These are phyloP conservation scores for Tupaia tana DNA, from an alignment of 2,113 vertebrate genomes.

Conservation along the genomic window DNA sequence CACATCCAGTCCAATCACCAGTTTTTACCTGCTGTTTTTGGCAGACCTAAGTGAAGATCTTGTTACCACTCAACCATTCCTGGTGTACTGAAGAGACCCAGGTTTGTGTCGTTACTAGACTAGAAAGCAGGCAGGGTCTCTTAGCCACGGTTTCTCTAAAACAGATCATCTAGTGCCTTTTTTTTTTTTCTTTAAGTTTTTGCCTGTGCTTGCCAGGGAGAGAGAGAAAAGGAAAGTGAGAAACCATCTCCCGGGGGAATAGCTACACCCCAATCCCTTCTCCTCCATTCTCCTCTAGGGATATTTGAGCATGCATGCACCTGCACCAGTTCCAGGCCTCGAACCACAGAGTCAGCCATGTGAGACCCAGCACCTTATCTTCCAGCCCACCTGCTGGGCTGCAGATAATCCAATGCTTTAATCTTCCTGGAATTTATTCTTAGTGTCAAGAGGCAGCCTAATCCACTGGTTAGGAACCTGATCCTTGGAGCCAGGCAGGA, in stretches of 20 bases:
- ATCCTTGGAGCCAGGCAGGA: neutral
- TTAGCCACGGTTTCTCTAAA: neutral
- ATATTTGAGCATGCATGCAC: no score
- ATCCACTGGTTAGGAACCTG: neutral
- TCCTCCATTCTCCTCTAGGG: no score
- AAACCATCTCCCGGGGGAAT: no score
- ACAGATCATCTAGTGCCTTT: neutral
- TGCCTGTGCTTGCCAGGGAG: no score
- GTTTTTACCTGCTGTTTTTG: neutral
- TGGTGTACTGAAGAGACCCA: neutral
- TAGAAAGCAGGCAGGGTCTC: neutral
- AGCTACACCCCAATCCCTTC: no score
- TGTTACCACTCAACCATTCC: neutral
- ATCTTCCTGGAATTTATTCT: neutral
- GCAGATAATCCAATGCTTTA: neutral
- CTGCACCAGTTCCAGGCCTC: no score
- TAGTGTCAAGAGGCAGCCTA: neutral
- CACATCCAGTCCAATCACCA: neutral
- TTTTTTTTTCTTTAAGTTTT: no score
- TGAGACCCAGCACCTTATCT: no score
- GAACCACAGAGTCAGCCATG: no score
- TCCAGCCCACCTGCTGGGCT: no score
- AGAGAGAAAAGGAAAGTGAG: no score
- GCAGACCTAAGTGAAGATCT: neutral
- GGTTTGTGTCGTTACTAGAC: neutral